Base-by-base conservation (phyloP, 2,888 invertebrate genomes). In the Rotaria magnacalcarata region DNA sequence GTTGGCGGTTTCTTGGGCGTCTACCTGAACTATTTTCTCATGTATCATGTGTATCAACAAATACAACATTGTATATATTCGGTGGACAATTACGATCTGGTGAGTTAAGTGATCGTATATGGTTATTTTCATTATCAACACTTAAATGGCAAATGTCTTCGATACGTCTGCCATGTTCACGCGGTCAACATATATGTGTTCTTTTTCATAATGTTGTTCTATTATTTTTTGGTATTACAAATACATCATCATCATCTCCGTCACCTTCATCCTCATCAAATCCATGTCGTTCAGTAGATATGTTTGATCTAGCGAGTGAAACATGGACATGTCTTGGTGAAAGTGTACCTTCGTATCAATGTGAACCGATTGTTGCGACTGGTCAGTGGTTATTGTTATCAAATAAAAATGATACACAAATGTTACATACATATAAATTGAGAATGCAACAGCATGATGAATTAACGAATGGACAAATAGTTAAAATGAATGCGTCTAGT, bases 351-450 rank as follows among this genome's bases (percentile, higher is more conserved):
- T 34, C 19, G 16, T 67, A 67, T 67, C 67, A 67, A 67, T 67
- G 67, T 67, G 67, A 67, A 34, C 67, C 67, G 5, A 67, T 67
- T 19, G 67, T 67, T 67, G 67, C 67, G 7, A 67, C 67, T 4
- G 67, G 67, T 34, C 67, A 67, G 34, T 34, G 11, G 19, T 16
- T 67, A 19, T 67, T 67, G 24, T 41, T 67, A 67, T 67, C 67
- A 19, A 67, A 67, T 67, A 67, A 14, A 67, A 67, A 67, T 67
- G 67, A 67, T 67, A 67, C 67, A 67, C 67, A 67, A 27, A 34
- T 67, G 34, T 67, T 67, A 67, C 67, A 67, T 34, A 67, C 67
- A 34, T 67, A 67, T 67, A 67, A 67, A 67, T 67, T 67, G 7
- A 34, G 34, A 67, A 67, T 67, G 67, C 67, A 67, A 34, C 67